phyloP scores from a whole-genome alignment of 2,888 invertebrate species.

The Diloba caeruleocephala region DNA sequence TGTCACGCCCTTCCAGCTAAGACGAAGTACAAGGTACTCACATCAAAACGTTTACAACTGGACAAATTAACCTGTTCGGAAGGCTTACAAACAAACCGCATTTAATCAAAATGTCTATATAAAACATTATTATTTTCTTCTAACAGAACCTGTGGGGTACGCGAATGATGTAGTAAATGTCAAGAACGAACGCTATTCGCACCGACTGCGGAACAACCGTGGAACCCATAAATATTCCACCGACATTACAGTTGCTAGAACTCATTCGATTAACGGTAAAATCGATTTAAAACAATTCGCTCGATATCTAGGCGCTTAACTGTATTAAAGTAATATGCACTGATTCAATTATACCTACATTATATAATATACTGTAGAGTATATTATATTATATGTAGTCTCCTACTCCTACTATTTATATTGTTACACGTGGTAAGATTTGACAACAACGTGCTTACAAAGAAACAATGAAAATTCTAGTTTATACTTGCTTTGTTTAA shows the following conservation, averaged over 20 bases:
- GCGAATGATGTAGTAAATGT: slow-evolving; percentile 50
- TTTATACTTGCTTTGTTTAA: slow-evolving; percentile 38
- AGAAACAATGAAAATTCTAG: slow-evolving; percentile 22
- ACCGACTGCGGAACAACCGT: slow-evolving; percentile 40
- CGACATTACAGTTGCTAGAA: slow-evolving; percentile 45
- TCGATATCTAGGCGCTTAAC: slow-evolving; percentile 43
- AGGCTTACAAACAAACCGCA: slow-evolving; percentile 36
- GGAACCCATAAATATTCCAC: slow-evolving; percentile 48
- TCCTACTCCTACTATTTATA: slow-evolving; percentile 7
- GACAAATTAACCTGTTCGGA: slow-evolving; percentile 36
- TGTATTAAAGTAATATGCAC: slow-evolving; percentile 33
- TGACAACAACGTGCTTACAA: slow-evolving; percentile 13
- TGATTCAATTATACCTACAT: slow-evolving; percentile 51
- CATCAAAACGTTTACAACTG: slow-evolving; percentile 26
- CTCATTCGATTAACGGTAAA: slow-evolving; percentile 51
- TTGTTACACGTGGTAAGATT: slow-evolving; percentile 12
- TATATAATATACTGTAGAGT: too few relatives aligned
- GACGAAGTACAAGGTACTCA: slow-evolving; percentile 8
- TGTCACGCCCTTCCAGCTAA: neutral
- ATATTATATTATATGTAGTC: too few relatives aligned
- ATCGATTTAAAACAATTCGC: slow-evolving; percentile 49
- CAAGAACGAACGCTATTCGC: slow-evolving; percentile 52
- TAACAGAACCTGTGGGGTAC: slow-evolving; percentile 42
- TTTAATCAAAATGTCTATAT: slow-evolving; percentile 54
- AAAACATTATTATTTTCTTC: slow-evolving; percentile 53